Evolutionary conservation across 2,888 invertebrate genomes (phyloP), one percentile per base, ranked within the genome.

Genomic region (Lycocerus yunnanus): DNA sequence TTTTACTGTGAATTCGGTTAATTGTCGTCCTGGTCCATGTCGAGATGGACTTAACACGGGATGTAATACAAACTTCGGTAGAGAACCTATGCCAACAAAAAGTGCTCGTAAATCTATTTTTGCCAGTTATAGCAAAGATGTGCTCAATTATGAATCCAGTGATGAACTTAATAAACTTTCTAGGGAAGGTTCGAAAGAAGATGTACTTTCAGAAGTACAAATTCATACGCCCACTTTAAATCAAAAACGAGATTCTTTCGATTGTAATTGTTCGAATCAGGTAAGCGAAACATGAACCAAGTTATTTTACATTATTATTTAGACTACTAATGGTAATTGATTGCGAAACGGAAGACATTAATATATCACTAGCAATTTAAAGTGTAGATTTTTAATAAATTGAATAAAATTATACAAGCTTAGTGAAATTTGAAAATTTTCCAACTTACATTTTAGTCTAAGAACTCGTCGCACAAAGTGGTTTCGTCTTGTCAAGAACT

Each of bases 201-300:
- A 76, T 21, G 84, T 82, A n/a, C 78, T 87, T 77, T 85, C 86
- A 20, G 87, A 87, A 78, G 86, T 87, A 24, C 82, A 84, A 24
- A 82, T 86, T 10, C 85, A 86, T 68, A 85, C 84, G 0, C 83
- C 85, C 15, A 68, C 79, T 69, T 77, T 77, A 59, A 59, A 60
- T 13, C 58, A 58, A 14, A 60, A 65, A n/a, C 66, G 63, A 8
- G 63, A 68, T 43, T 67, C 76, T 8, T 63, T 59, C 10, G 65
- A 61, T 14, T 59, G 43, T 15, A 66, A 67, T 60, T 69, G 63
- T 21, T 65, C 72, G 6, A 69, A 74, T 24, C 71, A 76, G 70
- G 74, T 76, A 18, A 68, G 73, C 27, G 4, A 27, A 27, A 27
- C 4, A 27, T 6, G 11, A 13, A 43, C 6, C 0, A 43, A 43